Evolutionary conservation across 1,140 invertebrate genomes (phyloP).

Genomic region (Panagrolaimus sp.): DNA sequence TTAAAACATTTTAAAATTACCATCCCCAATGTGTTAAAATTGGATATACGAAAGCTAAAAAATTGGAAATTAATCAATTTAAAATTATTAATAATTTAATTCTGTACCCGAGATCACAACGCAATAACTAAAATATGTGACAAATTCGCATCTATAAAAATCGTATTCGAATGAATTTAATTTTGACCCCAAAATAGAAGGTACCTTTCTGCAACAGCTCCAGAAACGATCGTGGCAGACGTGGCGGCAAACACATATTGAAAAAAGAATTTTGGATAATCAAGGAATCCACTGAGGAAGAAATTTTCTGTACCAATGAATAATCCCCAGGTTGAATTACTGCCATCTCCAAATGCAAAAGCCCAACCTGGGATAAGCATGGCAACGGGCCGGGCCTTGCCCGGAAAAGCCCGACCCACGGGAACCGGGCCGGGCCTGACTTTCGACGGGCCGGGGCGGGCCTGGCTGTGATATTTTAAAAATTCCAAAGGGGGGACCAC

Average conservation of each 20-base stretch:
- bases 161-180: too few species aligned
- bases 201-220: constrained; percentile 66
- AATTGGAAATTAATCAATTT: not conserved
- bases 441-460: too few species aligned
- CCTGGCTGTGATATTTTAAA: too few species aligned
- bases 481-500: too few species aligned
- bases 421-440: too few species aligned
- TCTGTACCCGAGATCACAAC: constrained; percentile 62
- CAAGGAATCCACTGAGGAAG: constrained; percentile 35
- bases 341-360: constrained; percentile 63
- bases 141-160: constrained; percentile 62
- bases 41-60: constrained; percentile 65
- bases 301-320: constrained; percentile 49
- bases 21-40: constrained; percentile 66
- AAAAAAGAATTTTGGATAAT: constrained; percentile 62
- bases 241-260: constrained; percentile 65
- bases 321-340: constrained; percentile 45
- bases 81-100: constrained; percentile 41
- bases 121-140: constrained; percentile 66
- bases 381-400: too few species aligned
- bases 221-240: constrained; percentile 64
- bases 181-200: too few species aligned
- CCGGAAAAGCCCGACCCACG: too few species aligned
- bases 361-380: constrained; percentile 66
- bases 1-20: constrained; percentile 33